Base-by-base conservation (phyloP, 2,888 invertebrate species). In the Pachycephus smyrnensis region DNA sequence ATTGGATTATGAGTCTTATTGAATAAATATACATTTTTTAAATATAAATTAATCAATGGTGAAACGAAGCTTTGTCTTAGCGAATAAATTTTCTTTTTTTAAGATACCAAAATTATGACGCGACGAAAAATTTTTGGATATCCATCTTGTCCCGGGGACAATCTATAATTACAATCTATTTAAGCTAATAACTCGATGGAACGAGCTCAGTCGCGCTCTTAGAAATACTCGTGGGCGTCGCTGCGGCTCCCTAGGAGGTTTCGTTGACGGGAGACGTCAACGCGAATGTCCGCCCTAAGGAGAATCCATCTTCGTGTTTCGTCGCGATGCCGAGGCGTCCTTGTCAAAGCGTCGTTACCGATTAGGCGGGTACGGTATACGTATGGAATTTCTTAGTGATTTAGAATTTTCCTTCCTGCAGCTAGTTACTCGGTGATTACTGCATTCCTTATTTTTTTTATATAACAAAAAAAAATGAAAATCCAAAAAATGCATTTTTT, bases 261-360 rank as follows among this genome's bases (percentile, higher is more conserved):
- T 79, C 68, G 73, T 76, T 75, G 83, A 83, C 80, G 79, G 69
- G 73, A 75, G 74, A 71, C 68, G 84, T 84, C 83, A 80, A 75
- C 82, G 79, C 78, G 73, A 74, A 77, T 83, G 81, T 85, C 86
- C 86, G 86, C 87, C 85, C 85, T 82, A 80, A 77, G 82, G 76
- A 82, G 30, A 83, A 87, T 87, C 85, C 84, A 85, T 87, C 87
- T 86, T 86, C 86, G 84, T 86, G 83, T 82, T 82, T 87, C 86
- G 83, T 83, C 86, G 80, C 73, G 78, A 15, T 35, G 35, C 11
- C 76, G 79, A 32, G 31, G 69, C 69, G 69, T 32, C 31, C 69
- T 30, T 32, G 69, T 32, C 69, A 32, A 30, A 31, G 32, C 69
- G 69, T 69, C 69, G 69, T 69, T 69, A 69, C 69, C 69, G 69